A percentile compares a stretch with the other conserved stretches of the same genome.
These are phyloP conservation scores for Drosophila glabriapex DNA, from an alignment of 2,888 invertebrate species.

Conservation along the genomic window DNA sequence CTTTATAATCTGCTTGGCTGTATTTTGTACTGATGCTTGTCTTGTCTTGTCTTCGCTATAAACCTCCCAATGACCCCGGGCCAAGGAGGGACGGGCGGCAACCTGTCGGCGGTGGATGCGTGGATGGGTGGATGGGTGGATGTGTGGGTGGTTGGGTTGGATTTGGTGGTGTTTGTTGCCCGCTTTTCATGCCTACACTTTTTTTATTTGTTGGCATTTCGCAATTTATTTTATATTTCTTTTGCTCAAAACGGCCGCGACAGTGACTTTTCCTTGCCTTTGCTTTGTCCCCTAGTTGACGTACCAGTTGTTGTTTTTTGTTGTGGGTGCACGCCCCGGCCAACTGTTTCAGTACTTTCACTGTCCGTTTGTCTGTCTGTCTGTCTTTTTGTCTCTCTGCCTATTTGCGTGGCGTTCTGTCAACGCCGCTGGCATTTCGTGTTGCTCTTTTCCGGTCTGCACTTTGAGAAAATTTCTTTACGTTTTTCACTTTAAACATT, in stretches of 20 bases:
- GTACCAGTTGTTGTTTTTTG: slow-evolving; percentile 19
- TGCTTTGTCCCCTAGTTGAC: slow-evolving; percentile 28
- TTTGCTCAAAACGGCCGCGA: slow-evolving; percentile 49
- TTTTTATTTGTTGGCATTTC: slow-evolving; percentile 72
- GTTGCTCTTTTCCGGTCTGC: slow-evolving; percentile 64
- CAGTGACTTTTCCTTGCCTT: slow-evolving; percentile 22
- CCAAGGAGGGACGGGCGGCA: slow-evolving; percentile 25
- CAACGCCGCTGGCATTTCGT: slow-evolving; percentile 54
- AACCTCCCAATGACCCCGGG: slow-evolving; percentile 45
- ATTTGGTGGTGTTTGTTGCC: background rate
- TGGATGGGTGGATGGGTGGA: background rate
- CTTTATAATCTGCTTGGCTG: slow-evolving; percentile 66
- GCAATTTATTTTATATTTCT: slow-evolving; percentile 75
- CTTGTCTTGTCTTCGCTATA: slow-evolving; percentile 18
- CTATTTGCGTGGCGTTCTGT: slow-evolving; percentile 48
- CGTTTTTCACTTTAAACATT: slow-evolving; percentile 9
- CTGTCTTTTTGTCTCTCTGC: slow-evolving; percentile 22
- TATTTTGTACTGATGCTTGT: slow-evolving; percentile 3
- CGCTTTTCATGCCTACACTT: slow-evolving; percentile 54
- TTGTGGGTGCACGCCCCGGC: slow-evolving; percentile 28
- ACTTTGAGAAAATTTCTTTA: slow-evolving; percentile 53
- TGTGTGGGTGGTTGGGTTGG: slow-evolving; percentile 2
- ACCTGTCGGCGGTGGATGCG: slow-evolving; percentile 20
- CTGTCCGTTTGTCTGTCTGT: background rate
- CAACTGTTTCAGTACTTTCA: slow-evolving; percentile 26